Evolutionary conservation across 2,797 vertebrate species (phyloP), one percentile per base, ranked within the genome.

Genomic region (Lycodopsis pacificus): DNA sequence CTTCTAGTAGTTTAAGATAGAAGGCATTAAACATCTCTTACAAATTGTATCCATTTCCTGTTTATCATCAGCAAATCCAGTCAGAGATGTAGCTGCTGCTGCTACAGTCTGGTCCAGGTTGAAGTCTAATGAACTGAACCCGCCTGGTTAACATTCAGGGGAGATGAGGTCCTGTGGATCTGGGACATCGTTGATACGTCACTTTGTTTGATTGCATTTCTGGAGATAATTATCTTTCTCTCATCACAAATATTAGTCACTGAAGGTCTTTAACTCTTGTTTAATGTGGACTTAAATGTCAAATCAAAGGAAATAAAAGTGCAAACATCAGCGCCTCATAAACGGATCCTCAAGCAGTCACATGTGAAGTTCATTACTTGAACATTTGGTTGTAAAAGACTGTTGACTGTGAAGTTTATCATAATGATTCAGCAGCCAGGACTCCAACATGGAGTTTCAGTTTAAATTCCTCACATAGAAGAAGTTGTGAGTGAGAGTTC

Each of bases 281-380:
- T 58, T 34, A 34, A 20, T 34, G 56, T 19, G 10, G 56, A 20
- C 34, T 58, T 20, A 58, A 32, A 19, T 12, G 30, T 32, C 56
- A 32, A 19, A 19, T 30, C 27, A 57, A 19, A 58, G 19, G 48
- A n/a, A n/a, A 7, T 57, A 17, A 32, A 56, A 27, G 12, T 32
- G 54, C 54, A 14, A 32, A 22, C 58, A 7, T 59, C 58, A 38
- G 58, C 56, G 36, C 5, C 34, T 59, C 32, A 15, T 59, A 57
- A 57, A 57, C 7, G 1, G 30, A 17, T 57, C 27, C 70, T 48
- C 34, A 42, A 65, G 34, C 59, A 68, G 38, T 56, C 77, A 38
- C 84, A 82, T 27, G 10, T 84, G 85, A 77, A 71, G 32, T 67
- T 68, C 7, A 83, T 84, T 76, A 79, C 19, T 34, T 14, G 9